Conservation (phyloP, 2,797 vertebrate species). For the Schizopygopsis malacanthus region DNA sequence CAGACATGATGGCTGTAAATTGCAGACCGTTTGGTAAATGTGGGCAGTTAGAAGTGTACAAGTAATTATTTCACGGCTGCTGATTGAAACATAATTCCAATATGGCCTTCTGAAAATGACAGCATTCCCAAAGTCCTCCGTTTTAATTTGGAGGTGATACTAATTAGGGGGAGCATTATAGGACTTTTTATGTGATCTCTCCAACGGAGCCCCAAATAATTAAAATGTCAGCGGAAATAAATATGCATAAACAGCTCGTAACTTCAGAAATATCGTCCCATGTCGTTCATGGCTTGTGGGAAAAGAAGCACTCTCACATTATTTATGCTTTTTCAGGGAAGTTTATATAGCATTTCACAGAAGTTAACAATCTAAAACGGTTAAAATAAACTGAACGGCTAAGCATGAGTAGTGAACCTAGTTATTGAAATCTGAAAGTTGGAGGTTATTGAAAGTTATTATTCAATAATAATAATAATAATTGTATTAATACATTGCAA, state of each 20-base stretch:
- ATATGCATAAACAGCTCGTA: slow-evolving; percentile 81
- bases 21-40: slow-evolving; percentile 85
- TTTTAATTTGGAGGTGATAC: slow-evolving; percentile 83
- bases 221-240: slow-evolving; percentile 82
- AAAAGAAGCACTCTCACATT: slow-evolving; percentile 15
- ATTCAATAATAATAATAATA: neutral
- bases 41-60: slow-evolving; percentile 83
- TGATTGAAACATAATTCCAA: slow-evolving; percentile 86
- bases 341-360: slow-evolving; percentile 44
- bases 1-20: slow-evolving; percentile 82
- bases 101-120: slow-evolving; percentile 75
- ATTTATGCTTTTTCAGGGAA: slow-evolving; percentile 37
- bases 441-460: neutral
- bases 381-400: slow-evolving; percentile 21
- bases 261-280: slow-evolving; percentile 77
- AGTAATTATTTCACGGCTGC: slow-evolving; percentile 83
- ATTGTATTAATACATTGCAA: too few relatives aligned
- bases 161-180: slow-evolving; percentile 80
- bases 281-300: slow-evolving; percentile 67
- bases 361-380: slow-evolving; percentile 34
- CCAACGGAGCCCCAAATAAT: slow-evolving; percentile 73
- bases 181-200: slow-evolving; percentile 77
- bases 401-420: neutral
- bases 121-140: slow-evolving; percentile 82
- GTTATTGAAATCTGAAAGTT: neutral